These are phyloP conservation scores for Ceyx margarethae DNA, from an alignment of 2,113 vertebrate species.

Conservation along the genomic window DNA sequence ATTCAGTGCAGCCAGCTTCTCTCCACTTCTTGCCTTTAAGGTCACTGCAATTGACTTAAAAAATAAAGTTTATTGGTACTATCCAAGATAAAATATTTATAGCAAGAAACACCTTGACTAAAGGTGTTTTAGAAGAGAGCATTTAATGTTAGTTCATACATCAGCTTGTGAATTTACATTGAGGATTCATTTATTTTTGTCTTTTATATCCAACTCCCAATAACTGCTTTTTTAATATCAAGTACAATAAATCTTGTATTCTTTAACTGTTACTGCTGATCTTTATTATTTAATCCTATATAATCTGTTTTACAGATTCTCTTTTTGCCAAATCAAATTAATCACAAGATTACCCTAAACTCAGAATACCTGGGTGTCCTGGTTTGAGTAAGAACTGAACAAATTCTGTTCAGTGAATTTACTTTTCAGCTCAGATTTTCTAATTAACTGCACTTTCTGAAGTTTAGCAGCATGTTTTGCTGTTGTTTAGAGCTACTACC, in stretches of 20 bases:
- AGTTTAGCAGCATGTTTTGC: too few species aligned
- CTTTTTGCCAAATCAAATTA: constrained; percentile 35
- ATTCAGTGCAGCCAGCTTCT: background rate
- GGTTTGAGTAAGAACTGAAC: too few species aligned
- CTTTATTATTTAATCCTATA: constrained; percentile 60
- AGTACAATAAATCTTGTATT: background rate
- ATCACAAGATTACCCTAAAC: constrained; percentile 14
- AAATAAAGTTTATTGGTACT: background rate
- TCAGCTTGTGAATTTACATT: background rate
- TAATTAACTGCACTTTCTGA: too few species aligned
- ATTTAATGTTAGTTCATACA: background rate
- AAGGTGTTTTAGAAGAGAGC: background rate
- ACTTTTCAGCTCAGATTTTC: too few species aligned
- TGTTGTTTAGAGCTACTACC: too few species aligned
- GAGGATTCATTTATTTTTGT: background rate
- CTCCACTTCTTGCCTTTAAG: background rate
- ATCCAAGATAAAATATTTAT: background rate
- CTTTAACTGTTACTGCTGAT: constrained; percentile 23
- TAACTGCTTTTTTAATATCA: background rate
- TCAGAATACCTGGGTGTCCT: background rate
- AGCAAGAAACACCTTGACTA: background rate
- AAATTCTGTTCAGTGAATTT: too few species aligned
- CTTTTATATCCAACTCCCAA: background rate
- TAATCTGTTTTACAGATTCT: background rate
- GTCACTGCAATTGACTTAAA: background rate